Evolutionary conservation across 2,113 vertebrate species (phyloP), one percentile per base, ranked within the genome.

Genomic region (Otis tarda): DNA sequence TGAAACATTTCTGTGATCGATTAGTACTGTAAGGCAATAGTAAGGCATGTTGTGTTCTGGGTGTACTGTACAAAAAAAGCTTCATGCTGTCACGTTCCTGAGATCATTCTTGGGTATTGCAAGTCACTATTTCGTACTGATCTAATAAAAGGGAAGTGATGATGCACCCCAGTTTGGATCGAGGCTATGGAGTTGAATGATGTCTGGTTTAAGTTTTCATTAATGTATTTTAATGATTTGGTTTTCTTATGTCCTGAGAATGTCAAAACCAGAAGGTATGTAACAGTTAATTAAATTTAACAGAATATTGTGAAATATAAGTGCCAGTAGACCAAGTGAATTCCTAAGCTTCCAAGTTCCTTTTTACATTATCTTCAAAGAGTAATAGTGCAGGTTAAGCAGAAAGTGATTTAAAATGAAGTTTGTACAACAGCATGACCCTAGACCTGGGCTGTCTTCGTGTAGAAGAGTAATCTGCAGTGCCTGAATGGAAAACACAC

Each of bases 401-500:
- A 92, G 57, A 87, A 93, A 79, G 52, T 7, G 1, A 52, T 71
- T 78, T 87, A 45, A 91, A 76, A 18, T 22, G 8, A 74, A 69
- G 47, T 76, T 71, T 37, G 37, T 82, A 20, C 33, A 65, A 10
- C 55, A 74, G n/a, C 35, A 7, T 50, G 80, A 85, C 70, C 80
- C 53, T 68, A 43, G 53, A 89, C 80, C 21, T 30, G 37, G n/a
- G 50, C 67, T 89, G 85, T 68, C 69, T 60, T 73, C 43, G 7
- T 33, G 49, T 25, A 87, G 41, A 65, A 68, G 74, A 69, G 77
- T 63, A 12, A 69, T 95, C 74, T 93, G 52, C 47, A 31, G 76
- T 37, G 37, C 45, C 57, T 57, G 60, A 47, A n/a, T 87, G 50
- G 76, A 82, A 93, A 93, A 93, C 94, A 93, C 86, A 64, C 85